These are phyloP conservation scores for Chymomyza amoena DNA, from an alignment of 2,888 invertebrate species.

Conservation along the genomic window DNA sequence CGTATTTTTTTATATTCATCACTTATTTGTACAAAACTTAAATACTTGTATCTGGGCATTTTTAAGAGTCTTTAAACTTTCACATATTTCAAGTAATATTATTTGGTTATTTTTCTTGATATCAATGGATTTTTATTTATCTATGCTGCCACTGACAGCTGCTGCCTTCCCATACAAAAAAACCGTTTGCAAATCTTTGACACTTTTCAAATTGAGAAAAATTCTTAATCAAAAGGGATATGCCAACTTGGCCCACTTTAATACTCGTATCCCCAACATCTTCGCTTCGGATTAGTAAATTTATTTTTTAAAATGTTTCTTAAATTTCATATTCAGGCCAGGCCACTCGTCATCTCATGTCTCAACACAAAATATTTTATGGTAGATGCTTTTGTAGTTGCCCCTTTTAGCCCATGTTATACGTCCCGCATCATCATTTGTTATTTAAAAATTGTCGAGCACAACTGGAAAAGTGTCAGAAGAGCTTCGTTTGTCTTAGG, in stretches of 20 bases:
- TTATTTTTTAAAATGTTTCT: constrained; percentile 53
- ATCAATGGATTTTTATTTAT: not conserved
- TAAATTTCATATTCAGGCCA: constrained; percentile 68
- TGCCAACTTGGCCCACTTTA: constrained; percentile 43
- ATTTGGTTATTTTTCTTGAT: not conserved
- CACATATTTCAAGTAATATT: not conserved
- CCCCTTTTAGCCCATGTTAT: constrained; percentile 48
- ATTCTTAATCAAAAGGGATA: constrained; percentile 45
- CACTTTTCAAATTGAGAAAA: constrained; percentile 15
- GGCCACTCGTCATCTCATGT: constrained; percentile 31
- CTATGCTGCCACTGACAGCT: not conserved
- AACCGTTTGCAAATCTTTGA: constrained; percentile 8
- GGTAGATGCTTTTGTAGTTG: constrained; percentile 34
- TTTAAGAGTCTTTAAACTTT: no score
- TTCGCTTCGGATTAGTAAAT: not conserved
- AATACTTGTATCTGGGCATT: no score
- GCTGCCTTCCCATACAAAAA: not conserved
- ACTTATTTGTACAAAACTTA: no score
- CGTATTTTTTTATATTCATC: no score
- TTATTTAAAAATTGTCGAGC: constrained; percentile 71
- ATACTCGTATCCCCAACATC: constrained; percentile 18
- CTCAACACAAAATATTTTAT: constrained; percentile 41
- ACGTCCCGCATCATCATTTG: constrained; percentile 68
- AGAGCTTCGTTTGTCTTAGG: constrained; percentile 44
- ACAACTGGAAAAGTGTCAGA: constrained; percentile 62